Conservation (phyloP, 92 coral and sea anemone genomes). For the Epizoanthus rinbou region DNA sequence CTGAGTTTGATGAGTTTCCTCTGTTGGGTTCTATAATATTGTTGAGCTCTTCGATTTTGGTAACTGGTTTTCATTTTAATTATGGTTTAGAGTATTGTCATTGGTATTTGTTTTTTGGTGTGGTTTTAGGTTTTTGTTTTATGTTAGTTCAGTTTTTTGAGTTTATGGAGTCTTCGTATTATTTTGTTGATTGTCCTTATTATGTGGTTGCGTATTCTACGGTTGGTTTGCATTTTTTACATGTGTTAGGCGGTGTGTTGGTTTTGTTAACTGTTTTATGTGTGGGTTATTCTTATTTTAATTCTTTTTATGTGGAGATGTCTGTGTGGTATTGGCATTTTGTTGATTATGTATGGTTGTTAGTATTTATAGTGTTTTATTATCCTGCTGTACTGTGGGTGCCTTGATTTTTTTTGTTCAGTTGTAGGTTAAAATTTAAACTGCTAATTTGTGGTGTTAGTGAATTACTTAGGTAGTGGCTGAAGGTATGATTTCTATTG, state of each 20-base stretch:
- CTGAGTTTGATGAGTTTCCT: not conserved
- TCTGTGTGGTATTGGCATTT: not conserved
- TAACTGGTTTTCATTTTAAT: not conserved
- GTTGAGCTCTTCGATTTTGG: not conserved
- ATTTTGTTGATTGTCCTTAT: not conserved
- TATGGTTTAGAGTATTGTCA: not conserved
- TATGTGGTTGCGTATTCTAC: not conserved
- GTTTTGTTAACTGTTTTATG: accelerated
- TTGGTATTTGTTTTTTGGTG: not conserved
- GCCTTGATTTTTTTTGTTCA: not conserved
- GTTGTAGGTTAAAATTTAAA: not conserved
- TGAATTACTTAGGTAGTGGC: not conserved
- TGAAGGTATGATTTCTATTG: constrained; percentile 10
- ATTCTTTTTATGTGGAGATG: not conserved
- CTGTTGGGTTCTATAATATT: not conserved
- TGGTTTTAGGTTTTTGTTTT: not conserved
- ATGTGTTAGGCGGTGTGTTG: not conserved
- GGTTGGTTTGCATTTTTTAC: not conserved
- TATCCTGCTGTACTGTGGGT: not conserved
- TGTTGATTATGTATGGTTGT: not conserved
- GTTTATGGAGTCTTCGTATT: not conserved
- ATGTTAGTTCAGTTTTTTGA: not conserved
- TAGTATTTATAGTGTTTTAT: not conserved
- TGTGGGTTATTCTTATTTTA: not conserved
- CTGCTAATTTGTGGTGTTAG: constrained; percentile 16